These are phyloP conservation scores for Stictonetta naevosa DNA, from an alignment of 2,113 vertebrate genomes.

Conservation along the genomic window DNA sequence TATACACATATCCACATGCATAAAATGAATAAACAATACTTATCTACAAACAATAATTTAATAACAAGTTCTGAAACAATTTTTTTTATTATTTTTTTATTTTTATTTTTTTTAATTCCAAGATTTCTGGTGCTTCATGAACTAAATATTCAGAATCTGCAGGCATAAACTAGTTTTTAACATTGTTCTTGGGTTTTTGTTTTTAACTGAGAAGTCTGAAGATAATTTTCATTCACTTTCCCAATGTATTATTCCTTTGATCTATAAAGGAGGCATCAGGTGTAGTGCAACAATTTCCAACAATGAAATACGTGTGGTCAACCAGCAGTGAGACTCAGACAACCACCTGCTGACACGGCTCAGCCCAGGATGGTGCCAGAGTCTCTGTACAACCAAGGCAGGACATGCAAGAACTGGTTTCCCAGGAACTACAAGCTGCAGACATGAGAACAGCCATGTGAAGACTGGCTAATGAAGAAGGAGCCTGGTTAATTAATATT, in stretches of 20 bases:
- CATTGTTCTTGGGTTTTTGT: background rate
- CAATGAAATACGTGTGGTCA: background rate
- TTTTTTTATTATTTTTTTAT: too few species aligned
- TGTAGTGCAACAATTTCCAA: background rate
- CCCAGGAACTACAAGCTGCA: background rate
- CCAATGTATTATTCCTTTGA: background rate
- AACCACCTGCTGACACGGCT: background rate
- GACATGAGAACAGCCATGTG: background rate
- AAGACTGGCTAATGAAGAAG: background rate
- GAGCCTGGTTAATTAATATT: background rate
- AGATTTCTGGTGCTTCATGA: background rate
- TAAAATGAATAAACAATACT: background rate
- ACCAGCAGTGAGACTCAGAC: background rate
- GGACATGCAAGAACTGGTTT: background rate
- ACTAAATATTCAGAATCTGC: background rate
- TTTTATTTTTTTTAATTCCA: rapidly evolving
- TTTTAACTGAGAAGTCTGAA: background rate
- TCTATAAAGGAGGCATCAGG: background rate
- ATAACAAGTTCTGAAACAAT: background rate
- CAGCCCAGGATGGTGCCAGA: background rate
- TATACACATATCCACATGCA: background rate
- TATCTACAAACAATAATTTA: background rate
- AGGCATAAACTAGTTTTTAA: background rate
- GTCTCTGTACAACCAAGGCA: background rate
- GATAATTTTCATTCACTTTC: background rate